Percentiles rank a stretch among this genome's conserved stretches.
Conservation (phyloP, 2,888 invertebrate genomes). For the Eugnorisma glareosa region DNA sequence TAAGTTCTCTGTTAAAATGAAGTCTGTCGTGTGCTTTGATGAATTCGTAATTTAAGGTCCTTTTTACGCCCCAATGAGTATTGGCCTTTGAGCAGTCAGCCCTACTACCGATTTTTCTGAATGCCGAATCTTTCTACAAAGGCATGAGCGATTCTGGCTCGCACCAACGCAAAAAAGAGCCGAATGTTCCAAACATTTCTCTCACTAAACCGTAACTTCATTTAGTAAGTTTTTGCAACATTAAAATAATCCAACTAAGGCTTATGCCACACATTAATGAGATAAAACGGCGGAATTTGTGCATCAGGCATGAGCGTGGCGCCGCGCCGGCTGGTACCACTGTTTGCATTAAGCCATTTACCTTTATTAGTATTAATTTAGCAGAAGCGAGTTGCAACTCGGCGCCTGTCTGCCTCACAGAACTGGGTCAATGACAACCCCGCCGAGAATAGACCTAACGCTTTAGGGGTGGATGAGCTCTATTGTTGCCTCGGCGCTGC, state of each 20-base stretch:
- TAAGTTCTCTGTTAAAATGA: background rate
- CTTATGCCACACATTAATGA: slow-evolving; percentile 60
- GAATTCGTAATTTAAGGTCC: background rate
- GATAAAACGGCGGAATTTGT: slow-evolving; percentile 66
- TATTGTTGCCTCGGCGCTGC: slow-evolving; percentile 78
- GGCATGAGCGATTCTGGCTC: background rate
- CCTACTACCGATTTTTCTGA: background rate
- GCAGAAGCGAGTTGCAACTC: slow-evolving; percentile 79
- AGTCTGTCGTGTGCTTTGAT: slow-evolving; percentile 1
- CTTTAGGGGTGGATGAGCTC: slow-evolving; percentile 84
- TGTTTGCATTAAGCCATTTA: slow-evolving; percentile 81
- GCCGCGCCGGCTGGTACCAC: slow-evolving; percentile 75
- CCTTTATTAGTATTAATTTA: slow-evolving; percentile 86
- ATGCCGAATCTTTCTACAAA: background rate
- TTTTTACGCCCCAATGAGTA: background rate
- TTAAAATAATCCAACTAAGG: slow-evolving; percentile 43
- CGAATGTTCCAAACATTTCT: slow-evolving; percentile 12
- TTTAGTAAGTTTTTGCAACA: slow-evolving; percentile 39
- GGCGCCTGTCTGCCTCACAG: slow-evolving; percentile 75
- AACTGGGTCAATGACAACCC: slow-evolving; percentile 89
- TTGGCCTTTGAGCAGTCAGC: background rate
- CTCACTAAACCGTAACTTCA: slow-evolving; percentile 26
- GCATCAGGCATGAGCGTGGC: slow-evolving; percentile 66
- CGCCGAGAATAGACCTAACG: slow-evolving; percentile 86
- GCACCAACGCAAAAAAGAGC: background rate